phyloP scores from a whole-genome alignment of 2,888 invertebrate genomes.

The Campopleginae sp. region DNA sequence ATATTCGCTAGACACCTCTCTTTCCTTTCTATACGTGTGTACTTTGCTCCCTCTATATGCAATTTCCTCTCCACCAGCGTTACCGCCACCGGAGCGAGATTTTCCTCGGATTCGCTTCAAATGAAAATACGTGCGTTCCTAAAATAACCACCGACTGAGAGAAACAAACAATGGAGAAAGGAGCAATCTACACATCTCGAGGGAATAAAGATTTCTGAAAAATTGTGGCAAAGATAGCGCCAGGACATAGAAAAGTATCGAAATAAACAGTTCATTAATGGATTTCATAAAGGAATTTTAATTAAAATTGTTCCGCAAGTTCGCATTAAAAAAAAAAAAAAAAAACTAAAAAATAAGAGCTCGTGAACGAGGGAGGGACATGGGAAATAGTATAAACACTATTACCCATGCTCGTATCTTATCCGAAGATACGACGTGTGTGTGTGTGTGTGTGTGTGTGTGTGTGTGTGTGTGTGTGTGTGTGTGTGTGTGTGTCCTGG shows the following conservation, averaged over 20 bases:
- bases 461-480: not conserved
- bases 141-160: conserved; percentile 19
- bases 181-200: not conserved
- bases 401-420: not conserved
- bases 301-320: not conserved
- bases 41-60: conserved; percentile 25
- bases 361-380: not conserved
- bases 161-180: not conserved
- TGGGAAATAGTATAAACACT: not conserved
- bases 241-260: not conserved
- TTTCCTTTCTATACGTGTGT: conserved; percentile 22
- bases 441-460: not conserved
- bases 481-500: not conserved
- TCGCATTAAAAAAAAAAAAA: no score
- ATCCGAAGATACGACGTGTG: not conserved
- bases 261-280: not conserved
- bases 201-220: not conserved
- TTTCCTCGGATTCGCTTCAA: conserved; percentile 22
- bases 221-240: not conserved
- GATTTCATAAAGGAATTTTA: not conserved
- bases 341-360: not conserved
- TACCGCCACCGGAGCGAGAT: conserved; percentile 36
- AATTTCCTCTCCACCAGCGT: conserved; percentile 39
- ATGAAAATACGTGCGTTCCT: conserved; percentile 64
- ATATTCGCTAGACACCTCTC: conserved; percentile 20